phyloP scores from a whole-genome alignment of 2,113 vertebrate genomes.

The Cynopterus brachyotis region DNA sequence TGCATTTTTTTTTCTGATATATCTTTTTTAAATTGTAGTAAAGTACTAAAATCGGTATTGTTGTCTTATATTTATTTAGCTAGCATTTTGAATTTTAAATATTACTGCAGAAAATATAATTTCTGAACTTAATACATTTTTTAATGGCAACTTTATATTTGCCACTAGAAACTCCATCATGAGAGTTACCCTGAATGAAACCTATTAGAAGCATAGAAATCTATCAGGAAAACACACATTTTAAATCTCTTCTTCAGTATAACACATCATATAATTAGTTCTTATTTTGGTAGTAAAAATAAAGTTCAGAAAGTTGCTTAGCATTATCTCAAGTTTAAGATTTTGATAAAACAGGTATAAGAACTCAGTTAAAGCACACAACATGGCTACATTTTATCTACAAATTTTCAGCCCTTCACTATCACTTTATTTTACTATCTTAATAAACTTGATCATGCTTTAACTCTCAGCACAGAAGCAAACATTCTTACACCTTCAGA shows the following conservation, averaged over 20 bases:
- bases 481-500: constrained; percentile 97
- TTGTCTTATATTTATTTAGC: not conserved
- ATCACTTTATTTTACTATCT: not conserved
- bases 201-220: not conserved
- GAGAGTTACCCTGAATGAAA: not conserved
- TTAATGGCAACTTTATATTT: not conserved
- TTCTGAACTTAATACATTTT: not conserved
- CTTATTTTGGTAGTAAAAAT: not conserved
- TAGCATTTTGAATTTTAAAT: not conserved
- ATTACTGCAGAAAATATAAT: not conserved
- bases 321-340: not conserved
- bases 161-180: not conserved
- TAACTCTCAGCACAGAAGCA: constrained; percentile 93
- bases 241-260: not conserved
- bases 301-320: not conserved
- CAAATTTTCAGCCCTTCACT: not conserved
- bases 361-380: not conserved
- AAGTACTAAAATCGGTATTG: no score
- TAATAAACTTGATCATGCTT: constrained; percentile 84
- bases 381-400: not conserved
- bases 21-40: not conserved
- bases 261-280: not conserved
- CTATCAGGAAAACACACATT: not conserved
- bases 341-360: not conserved
- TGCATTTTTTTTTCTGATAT: no score